Percentiles rank a stretch among this genome's conserved stretches.
These are phyloP conservation scores for Geophilus truncorum DNA, from an alignment of 2,888 invertebrate species.

Conservation along the genomic window DNA sequence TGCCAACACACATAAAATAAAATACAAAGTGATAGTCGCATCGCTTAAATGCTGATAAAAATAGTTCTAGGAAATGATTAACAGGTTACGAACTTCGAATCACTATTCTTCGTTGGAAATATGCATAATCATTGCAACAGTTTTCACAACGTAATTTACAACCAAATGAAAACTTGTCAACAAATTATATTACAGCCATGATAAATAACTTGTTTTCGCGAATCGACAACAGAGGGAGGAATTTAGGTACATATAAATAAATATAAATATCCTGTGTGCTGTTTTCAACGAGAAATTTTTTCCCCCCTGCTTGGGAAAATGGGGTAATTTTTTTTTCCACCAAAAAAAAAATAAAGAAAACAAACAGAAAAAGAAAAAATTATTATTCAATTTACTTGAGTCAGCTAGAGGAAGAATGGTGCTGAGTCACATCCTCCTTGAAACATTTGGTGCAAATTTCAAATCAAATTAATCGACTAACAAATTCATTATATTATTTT, in stretches of 20 bases:
- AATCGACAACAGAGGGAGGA: not conserved
- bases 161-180: not conserved
- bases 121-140: too few species aligned
- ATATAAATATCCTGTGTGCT: not conserved
- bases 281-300: too few species aligned
- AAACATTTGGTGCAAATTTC: not conserved
- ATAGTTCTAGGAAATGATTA: slow-evolving; percentile 24
- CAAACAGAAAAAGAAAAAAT: not conserved
- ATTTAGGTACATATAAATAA: too few species aligned
- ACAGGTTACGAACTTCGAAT: not conserved
- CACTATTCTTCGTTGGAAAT: not conserved
- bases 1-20: slow-evolving; percentile 14
- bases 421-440: not conserved
- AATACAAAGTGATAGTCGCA: slow-evolving; percentile 25
- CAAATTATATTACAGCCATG: not conserved
- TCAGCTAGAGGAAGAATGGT: slow-evolving; percentile 1
- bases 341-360: not conserved
- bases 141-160: not conserved
- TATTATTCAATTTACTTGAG: slow-evolving; percentile 14
- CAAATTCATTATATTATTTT: not conserved
- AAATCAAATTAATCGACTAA: not conserved
- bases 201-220: not conserved
- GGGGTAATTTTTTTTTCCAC: not conserved
- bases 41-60: slow-evolving; percentile 27
- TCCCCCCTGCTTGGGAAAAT: too few species aligned